Evolutionary conservation across 2,797 vertebrate genomes (phyloP).

Genomic region (Microctenopoma lineatum): DNA sequence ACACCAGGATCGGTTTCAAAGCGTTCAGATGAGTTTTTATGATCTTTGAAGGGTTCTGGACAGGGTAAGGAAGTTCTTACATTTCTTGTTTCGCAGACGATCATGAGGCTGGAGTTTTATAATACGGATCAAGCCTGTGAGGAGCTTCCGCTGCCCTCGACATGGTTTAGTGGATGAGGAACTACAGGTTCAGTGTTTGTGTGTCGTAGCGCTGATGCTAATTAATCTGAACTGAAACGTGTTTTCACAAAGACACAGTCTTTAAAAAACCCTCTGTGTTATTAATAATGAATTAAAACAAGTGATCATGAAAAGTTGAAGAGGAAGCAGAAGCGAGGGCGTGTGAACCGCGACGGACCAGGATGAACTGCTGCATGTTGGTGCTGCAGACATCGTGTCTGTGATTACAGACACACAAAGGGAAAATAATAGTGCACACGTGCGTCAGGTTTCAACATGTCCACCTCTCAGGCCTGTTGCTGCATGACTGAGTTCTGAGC

Average conservation of each 20-base stretch:
- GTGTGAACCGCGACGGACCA: neutral
- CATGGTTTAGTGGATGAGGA: too few relatives aligned
- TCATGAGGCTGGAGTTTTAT: too few relatives aligned
- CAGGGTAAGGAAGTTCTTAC: too few relatives aligned
- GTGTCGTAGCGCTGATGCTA: too few relatives aligned
- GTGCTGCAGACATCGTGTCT: neutral
- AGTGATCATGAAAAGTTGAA: neutral
- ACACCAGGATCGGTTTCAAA: too few relatives aligned
- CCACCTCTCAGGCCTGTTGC: conserved; percentile 22
- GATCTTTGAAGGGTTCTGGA: too few relatives aligned
- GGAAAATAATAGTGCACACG: neutral
- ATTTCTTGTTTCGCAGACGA: too few relatives aligned
- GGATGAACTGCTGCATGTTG: too few relatives aligned
- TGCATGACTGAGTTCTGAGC: conserved; percentile 1
- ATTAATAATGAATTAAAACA: neutral
- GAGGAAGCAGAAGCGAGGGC: neutral
- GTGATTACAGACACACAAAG: neutral
- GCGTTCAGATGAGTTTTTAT: too few relatives aligned
- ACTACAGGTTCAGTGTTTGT: too few relatives aligned
- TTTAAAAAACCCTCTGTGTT: neutral
- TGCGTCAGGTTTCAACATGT: conserved; percentile 43
- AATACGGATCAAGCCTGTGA: too few relatives aligned
- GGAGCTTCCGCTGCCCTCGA: too few relatives aligned
- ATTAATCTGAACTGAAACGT: neutral
- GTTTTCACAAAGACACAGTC: neutral